Percentiles rank a stretch among this genome's conserved stretches.
phyloP scores from a whole-genome alignment of 2,797 vertebrate genomes.

The Lindbergichthys nudifrons region DNA sequence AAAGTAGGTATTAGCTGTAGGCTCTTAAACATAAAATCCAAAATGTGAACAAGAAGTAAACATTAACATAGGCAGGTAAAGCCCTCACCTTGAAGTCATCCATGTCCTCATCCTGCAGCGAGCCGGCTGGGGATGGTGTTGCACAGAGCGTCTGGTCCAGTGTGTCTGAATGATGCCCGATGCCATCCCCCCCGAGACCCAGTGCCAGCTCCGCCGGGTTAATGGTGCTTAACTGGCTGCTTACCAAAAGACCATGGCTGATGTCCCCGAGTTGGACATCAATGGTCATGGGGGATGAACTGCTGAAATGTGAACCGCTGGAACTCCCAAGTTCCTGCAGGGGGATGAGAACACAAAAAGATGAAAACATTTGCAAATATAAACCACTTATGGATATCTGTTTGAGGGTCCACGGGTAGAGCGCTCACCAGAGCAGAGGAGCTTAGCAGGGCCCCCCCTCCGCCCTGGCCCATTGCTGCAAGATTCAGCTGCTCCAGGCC shows the following conservation, averaged over 20 bases:
- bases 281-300: conserved; percentile 93
- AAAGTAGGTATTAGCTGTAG: conserved; percentile 24
- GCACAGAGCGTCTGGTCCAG: conserved; percentile 88
- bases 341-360: conserved; percentile 4
- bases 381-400: not conserved
- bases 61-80: not conserved
- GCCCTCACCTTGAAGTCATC: conserved; percentile 90
- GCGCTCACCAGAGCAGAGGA: conserved; percentile 83
- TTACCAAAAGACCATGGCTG: conserved; percentile 87
- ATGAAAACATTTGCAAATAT: not conserved
- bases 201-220: conserved; percentile 92
- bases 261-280: conserved; percentile 92
- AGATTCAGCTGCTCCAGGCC: conserved; percentile 83
- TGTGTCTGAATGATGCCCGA: conserved; percentile 83
- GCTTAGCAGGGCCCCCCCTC: conserved; percentile 81
- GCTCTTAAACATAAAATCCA: not conserved
- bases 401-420: not conserved
- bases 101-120: conserved; percentile 91
- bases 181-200: conserved; percentile 85
- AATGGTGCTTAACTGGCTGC: conserved; percentile 89
- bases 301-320: conserved; percentile 89
- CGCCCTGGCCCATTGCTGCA: conserved; percentile 75
- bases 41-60: not conserved
- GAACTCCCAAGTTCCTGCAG: conserved; percentile 89
- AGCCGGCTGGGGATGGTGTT: conserved; percentile 89